A percentile compares a stretch with the other conserved stretches of the same genome.
These are phyloP conservation scores for Chrysocyon brachyurus DNA, from an alignment of 2,797 vertebrate species.

Conservation along the genomic window DNA sequence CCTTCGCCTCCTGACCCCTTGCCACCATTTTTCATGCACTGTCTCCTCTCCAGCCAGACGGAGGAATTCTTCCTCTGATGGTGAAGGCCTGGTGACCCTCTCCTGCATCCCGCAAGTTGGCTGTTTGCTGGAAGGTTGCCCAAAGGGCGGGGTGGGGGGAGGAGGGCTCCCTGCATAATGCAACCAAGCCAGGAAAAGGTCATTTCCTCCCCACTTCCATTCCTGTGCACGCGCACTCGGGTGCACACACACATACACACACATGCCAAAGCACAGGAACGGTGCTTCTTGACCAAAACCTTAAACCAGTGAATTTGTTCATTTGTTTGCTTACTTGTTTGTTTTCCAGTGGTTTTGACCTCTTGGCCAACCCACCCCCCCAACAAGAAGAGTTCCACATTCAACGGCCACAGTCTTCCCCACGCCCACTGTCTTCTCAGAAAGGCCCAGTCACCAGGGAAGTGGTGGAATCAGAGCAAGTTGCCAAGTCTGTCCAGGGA, in stretches of 20 bases:
- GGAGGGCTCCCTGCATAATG: not conserved
- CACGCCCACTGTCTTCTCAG: not conserved
- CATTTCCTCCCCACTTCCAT: slow-evolving; percentile 64
- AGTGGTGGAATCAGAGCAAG: not conserved
- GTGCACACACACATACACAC: too few relatives aligned
- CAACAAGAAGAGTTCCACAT: not conserved
- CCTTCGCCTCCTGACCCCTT: slow-evolving; percentile 92
- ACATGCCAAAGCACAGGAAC: not conserved
- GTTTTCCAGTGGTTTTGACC: not conserved
- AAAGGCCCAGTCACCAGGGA: not conserved
- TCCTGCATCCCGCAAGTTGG: slow-evolving; percentile 63
- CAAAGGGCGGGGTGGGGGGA: not conserved
- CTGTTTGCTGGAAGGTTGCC: slow-evolving; percentile 63
- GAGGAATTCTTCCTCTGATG: slow-evolving; percentile 93
- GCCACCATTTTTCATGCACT: slow-evolving; percentile 92
- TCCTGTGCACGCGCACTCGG: too few relatives aligned
- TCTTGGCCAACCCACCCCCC: not conserved
- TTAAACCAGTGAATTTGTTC: not conserved
- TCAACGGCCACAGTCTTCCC: too few relatives aligned
- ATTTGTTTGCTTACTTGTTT: not conserved
- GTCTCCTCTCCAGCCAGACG: slow-evolving; percentile 89
- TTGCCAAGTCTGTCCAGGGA: not conserved
- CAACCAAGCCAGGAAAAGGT: slow-evolving; percentile 42
- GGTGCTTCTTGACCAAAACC: not conserved
- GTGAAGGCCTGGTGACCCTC: slow-evolving; percentile 89